Percentiles rank a stretch among this genome's conserved stretches.
These are phyloP conservation scores for Enteromius thamalakanensis DNA, from an alignment of 2,797 vertebrate genomes.

Conservation along the genomic window DNA sequence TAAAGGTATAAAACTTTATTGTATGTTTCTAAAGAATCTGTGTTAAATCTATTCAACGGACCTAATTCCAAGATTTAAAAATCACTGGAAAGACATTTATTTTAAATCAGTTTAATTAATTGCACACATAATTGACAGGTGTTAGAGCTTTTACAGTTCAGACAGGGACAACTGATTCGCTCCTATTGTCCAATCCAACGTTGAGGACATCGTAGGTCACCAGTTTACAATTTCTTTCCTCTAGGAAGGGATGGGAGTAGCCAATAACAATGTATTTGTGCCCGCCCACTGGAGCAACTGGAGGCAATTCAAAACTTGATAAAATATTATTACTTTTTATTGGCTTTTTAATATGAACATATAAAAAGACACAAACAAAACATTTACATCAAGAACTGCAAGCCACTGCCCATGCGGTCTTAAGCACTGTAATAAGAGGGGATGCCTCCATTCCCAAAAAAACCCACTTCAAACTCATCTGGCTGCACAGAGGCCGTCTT, in stretches of 20 bases:
- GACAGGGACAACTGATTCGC: constrained; percentile 71
- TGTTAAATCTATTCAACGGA: neutral
- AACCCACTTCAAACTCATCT: constrained; percentile 61
- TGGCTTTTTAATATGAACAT: constrained; percentile 86
- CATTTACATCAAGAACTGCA: constrained; percentile 82
- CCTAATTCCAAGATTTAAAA: constrained; percentile 32
- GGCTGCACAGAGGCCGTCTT: constrained; percentile 64
- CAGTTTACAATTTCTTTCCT: constrained; percentile 35
- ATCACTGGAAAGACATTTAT: constrained; percentile 67
- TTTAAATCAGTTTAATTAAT: constrained; percentile 84
- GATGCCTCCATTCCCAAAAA: constrained; percentile 65
- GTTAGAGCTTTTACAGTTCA: constrained; percentile 76
- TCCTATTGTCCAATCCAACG: constrained; percentile 33
- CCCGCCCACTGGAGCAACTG: constrained; percentile 73
- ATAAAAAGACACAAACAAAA: constrained; percentile 79
- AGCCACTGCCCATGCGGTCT: constrained; percentile 81
- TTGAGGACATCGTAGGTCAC: constrained; percentile 37
- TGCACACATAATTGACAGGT: constrained; percentile 84
- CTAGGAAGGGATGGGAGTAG: constrained; percentile 66
- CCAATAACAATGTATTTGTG: constrained; percentile 63
- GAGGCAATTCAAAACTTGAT: constrained; percentile 82
- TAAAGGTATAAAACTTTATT: neutral
- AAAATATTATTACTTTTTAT: constrained; percentile 86
- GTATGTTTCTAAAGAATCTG: neutral
- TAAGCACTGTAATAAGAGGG: constrained; percentile 73